Conservation (phyloP, 2,888 invertebrate genomes). For the Pachymerium ferrugineum region DNA sequence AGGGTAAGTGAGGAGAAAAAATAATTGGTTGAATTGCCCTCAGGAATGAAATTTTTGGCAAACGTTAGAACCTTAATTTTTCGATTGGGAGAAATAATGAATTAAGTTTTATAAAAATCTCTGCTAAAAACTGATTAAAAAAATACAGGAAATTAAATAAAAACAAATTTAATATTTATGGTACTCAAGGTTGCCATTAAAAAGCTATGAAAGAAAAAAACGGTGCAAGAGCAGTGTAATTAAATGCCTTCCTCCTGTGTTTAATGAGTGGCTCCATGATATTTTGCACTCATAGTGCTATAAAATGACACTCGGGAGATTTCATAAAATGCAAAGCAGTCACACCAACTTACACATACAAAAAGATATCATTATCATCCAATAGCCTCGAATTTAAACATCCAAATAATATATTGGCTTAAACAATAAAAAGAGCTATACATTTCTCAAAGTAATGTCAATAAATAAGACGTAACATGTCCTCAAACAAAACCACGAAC, state of each 20-base stretch:
- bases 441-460: too few relatives aligned
- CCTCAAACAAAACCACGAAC: neutral
- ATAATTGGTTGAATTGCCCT: too few relatives aligned
- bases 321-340: slow-evolving; percentile 22
- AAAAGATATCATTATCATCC: too few relatives aligned
- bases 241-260: slow-evolving; percentile 24
- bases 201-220: slow-evolving; percentile 15
- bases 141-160: neutral
- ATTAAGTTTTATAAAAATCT: neutral
- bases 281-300: slow-evolving; percentile 23
- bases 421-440: too few relatives aligned
- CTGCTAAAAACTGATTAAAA: neutral
- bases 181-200: slow-evolving; percentile 20
- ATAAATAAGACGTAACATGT: too few relatives aligned
- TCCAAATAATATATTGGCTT: too few relatives aligned
- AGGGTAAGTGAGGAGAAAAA: too few relatives aligned
- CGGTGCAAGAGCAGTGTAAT: neutral
- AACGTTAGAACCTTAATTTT: too few relatives aligned
- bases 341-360: neutral
- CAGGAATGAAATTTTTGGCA: too few relatives aligned
- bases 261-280: slow-evolving; percentile 27
- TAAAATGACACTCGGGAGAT: slow-evolving; percentile 22
- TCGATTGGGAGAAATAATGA: neutral
- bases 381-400: too few relatives aligned
- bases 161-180: slow-evolving; percentile 13